Base-by-base conservation (phyloP, 2,888 invertebrate genomes). In the Sycophila texana region DNA sequence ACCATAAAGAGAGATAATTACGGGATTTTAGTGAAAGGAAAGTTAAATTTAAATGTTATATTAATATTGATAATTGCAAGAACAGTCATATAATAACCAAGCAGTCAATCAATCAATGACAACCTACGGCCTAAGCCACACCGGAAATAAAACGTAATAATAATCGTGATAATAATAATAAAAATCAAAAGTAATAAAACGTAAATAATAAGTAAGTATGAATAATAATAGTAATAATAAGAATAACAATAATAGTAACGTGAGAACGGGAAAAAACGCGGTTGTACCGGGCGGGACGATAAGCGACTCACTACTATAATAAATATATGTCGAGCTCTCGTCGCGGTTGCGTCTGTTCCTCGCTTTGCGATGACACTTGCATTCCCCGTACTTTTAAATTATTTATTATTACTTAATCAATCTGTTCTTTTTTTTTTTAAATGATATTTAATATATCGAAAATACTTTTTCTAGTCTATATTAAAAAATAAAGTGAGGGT, bases 71-170 rank as follows among this genome's bases (percentile, higher is more conserved):
- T 66, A 82, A 82, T 81, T 81, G 81, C 76, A 77, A 75, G 77
- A 83, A 73, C 74, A 82, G 74, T 81, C 72, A 82, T 79, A 39
- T 39, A 82, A 80, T 83, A 84, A 81, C 79, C 82, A 84, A 82
- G 82, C 83, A 84, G 84, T 86, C 84, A 87, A 86, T 84, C 73
- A 77, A 70, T 80, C 74, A 74, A 80, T 85, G 82, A 84, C 84
- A 87, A 85, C 87, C 86, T 89, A 89, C 87, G 80, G 85, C 87
- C 88, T 88, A 89, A 87, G 86, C 85, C 87, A 87, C 84, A 89
- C 87, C 86, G 84, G 86, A 85, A 87, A 74, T 51, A 79, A 39
- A 10, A 39, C 39, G 39, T 4, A 39, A 39, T 39, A 39, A 39
- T 39, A 39, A 39, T 39, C 3, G 5, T 39, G 39, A 73, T 66